Evolutionary conservation across 2,888 invertebrate species (phyloP), one percentile per base, ranked within the genome.

Genomic region (Apodemia mormo): DNA sequence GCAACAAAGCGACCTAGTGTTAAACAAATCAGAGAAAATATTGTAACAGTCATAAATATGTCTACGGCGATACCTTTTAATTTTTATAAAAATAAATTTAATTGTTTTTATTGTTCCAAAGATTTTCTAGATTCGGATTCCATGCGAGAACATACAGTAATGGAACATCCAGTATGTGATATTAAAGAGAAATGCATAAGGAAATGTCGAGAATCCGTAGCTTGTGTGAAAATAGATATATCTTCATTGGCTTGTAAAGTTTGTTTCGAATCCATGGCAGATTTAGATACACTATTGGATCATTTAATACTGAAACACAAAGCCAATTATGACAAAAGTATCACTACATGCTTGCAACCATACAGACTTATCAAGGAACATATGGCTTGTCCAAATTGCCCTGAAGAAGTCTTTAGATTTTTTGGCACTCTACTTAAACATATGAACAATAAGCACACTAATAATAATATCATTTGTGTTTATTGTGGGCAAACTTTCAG

Each of bases 31-130:
- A 76, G 92, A 1, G 87, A 91, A 70, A 93, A 93, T 68, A 89
- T 93, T 14, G 87, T 90, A 0, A 88, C 80, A 10, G 87, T 93
- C 0, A 85, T 93, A 1, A 92, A 90, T 56, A 92, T 92, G 92
- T 93, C 93, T 0, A 93, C 93, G 0, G 92, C 92, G 0, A 84
- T 93, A 78, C 93, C 93, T 5, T 93, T 93, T 72, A 92, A 90
- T 73, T 92, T 92, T 72, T 91, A 87, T 76, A 91, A 92, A 71
- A 93, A 92, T 72, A 92, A 90, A 72, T 93, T 92, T 65, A 92
- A 92, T 52, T 93, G 93, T 66, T 93, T 93, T 73, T 93, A 89
- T 72, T 93, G 93, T 66, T 90, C 90, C 0, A 90, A 91, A 83
- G 91, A 92, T 69, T 93, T 93, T 52, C 77, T 83, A 0, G 93